These are phyloP conservation scores for Hecatera dysodea DNA, from an alignment of 2,888 invertebrate genomes.

Conservation along the genomic window DNA sequence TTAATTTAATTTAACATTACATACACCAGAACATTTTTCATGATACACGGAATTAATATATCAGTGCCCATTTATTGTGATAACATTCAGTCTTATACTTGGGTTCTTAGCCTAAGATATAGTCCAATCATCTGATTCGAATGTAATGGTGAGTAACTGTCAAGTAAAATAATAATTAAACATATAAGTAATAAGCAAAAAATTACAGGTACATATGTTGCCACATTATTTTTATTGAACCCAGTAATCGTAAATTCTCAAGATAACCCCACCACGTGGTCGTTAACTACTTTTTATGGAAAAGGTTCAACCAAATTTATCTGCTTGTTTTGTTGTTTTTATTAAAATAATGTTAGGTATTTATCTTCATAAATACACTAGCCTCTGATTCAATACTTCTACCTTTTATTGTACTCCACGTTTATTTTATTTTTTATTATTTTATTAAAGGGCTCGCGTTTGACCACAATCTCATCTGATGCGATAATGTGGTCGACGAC, in stretches of 20 bases:
- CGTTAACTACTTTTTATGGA: too few species aligned
- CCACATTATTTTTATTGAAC: neutral
- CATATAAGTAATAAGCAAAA: too few species aligned
- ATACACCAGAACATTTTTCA: too few species aligned
- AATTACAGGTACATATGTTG: neutral
- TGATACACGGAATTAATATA: too few species aligned
- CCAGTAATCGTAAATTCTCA: neutral
- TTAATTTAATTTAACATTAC: too few species aligned
- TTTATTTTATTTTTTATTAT: too few species aligned
- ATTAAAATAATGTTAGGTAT: neutral
- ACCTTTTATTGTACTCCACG: too few species aligned
- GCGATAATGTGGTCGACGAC: too few species aligned
- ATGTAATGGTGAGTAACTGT: neutral
- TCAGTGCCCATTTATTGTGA: neutral
- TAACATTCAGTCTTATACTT: neutral
- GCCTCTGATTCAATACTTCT: neutral
- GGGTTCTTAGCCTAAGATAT: neutral
- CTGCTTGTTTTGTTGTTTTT: neutral
- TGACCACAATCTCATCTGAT: too few species aligned
- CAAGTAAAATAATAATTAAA: neutral
- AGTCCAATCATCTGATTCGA: neutral
- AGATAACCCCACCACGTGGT: too few species aligned
- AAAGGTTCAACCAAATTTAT: neutral
- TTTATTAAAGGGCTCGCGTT: too few species aligned
- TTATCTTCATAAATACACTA: neutral